Base-by-base conservation (phyloP, 2,797 vertebrate genomes). In the Sarcoramphus papa region DNA sequence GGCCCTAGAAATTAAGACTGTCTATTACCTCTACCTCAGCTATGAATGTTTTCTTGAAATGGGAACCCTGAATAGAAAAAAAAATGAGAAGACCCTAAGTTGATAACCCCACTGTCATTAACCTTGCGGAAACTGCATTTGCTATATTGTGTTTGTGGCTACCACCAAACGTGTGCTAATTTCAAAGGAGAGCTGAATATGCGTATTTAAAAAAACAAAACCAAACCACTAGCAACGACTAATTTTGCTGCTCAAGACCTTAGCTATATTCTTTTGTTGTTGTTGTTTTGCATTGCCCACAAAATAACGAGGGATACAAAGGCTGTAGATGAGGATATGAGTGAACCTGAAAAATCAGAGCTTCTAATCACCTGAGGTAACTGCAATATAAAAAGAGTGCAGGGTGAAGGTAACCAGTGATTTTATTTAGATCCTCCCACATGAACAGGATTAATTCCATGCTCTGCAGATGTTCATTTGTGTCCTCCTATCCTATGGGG, bases 351-450 rank as follows among this genome's bases (percentile, higher is more conserved):
- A 90, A 92, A 87, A 45, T 73, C 45, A 77, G 25, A 72, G 76
- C 41, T 77, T 86, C 75, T 77, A 81, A 95, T 78, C 41, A 86
- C 41, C 53, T 51, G 70, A 47, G 70, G 85, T 87, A 95, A 97
- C 14, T 84, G 82, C 45, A 83, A 48, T 60, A 22, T 3, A 13
- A 30, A 68, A 65, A 54, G 14, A 69, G 28, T 10, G 35, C n/a
- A 75, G 51, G 23, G 57, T 79, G 21, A 74, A 83, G 25, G 53
- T 60, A 92, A 56, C 37, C 69, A 79, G 18, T 21, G n/a, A 50
- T 64, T 94, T 91, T 41, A 91, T 91, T 95, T 69, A 96, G 88
- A 88, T 92, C 48, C 65, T 96, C 90, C 54, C 48, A 54, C 60
- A 54, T 12, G 35, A 90, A 72, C 12, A 62, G 56, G n/a, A 91